phyloP scores from a whole-genome alignment of 2,888 invertebrate genomes.

The Camptogramma bilineatum region DNA sequence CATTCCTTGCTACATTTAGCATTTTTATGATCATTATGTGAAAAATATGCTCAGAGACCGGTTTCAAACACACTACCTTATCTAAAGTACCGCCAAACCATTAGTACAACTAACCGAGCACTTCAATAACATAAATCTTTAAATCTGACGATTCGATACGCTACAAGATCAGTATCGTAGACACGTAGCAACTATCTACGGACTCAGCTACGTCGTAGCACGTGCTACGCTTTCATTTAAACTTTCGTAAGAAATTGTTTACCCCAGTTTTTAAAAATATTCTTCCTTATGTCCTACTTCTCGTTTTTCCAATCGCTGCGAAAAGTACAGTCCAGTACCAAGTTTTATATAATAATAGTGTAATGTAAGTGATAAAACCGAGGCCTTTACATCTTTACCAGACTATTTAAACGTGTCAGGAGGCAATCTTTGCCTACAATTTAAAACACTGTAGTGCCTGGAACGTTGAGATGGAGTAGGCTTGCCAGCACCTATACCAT shows the following conservation, averaged over 20 bases:
- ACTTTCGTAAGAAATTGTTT: constrained; percentile 11
- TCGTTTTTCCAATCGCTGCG: neutral
- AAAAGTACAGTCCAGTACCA: neutral
- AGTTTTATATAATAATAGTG: neutral
- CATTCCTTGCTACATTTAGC: too few species aligned
- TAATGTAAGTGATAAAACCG: neutral
- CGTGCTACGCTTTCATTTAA: constrained; percentile 24
- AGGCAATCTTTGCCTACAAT: too few species aligned
- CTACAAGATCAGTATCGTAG: constrained; percentile 18
- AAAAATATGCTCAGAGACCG: too few species aligned
- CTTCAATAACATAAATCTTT: constrained; percentile 10
- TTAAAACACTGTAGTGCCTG: too few species aligned
- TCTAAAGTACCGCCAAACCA: neutral
- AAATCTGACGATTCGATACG: constrained; percentile 10
- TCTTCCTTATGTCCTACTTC: neutral
- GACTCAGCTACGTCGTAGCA: constrained; percentile 27
- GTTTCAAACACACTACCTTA: too few species aligned
- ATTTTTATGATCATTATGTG: too few species aligned
- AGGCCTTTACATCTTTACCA: too few species aligned
- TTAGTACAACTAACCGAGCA: neutral
- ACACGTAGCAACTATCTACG: constrained; percentile 23
- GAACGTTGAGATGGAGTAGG: too few species aligned
- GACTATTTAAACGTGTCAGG: too few species aligned
- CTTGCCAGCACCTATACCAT: too few species aligned
- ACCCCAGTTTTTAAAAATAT: constrained; percentile 1